Evolutionary conservation across 2,888 invertebrate genomes (phyloP), one percentile per base, ranked within the genome.

Genomic region (Magallana nippona): DNA sequence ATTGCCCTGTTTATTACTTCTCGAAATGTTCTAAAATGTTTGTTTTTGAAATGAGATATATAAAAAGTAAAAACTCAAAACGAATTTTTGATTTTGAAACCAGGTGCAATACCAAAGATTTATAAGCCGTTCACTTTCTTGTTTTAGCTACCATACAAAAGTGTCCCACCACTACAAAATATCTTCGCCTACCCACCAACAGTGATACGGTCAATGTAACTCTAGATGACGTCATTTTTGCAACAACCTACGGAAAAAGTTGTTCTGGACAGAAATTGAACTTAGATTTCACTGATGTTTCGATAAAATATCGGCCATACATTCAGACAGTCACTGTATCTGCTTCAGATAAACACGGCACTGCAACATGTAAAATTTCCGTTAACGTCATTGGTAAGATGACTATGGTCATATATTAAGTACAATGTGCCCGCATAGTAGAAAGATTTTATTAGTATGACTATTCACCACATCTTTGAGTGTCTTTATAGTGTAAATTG

Each of bases 221-320:
- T 27, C 32, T 71, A 17, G 15, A 71, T 13, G 22, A 27, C 13
- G 2, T 71, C 15, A 22, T 71, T 11, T 27, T 32, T 11, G 71
- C 22, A 27, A 27, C 71, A 2, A 71, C 71, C n/a, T 57, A 57
- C 22, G 80, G 56, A 32, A 80, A 11, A 56, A 80, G 80, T 58
- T 80, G 80, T 58, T 80, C 80, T 22, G 80, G 80, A 13, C 80
- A 80, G 17, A 32, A 55, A 55, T 57, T 80, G 19, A 15, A 55
- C 1, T n/a, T 80, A 80, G 2, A 32, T 22, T 22, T 80, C 56
- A 57, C 80, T 10, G 27, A 15, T 22, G 56, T 2, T 22, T 32
- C 11, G 10, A 10, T 80, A 22, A 17, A 80, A 10, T 80, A 58
- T 57, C 56, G 27, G 27, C 2, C n/a, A 58, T 27, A 58, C 3